These are phyloP conservation scores for Martes martes DNA, from an alignment of 2,113 vertebrate genomes.

Conservation along the genomic window DNA sequence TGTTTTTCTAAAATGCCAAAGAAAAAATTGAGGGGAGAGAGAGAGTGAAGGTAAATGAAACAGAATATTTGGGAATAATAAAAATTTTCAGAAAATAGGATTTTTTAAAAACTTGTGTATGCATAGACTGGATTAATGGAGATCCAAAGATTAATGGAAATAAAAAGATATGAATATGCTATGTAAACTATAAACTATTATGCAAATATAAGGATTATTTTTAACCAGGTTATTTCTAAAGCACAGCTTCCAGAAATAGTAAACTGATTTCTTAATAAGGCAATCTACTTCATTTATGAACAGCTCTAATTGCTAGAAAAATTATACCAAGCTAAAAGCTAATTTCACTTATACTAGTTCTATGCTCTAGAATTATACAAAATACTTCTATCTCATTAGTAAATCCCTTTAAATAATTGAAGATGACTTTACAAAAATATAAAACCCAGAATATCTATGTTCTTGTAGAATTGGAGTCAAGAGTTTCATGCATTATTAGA, in stretches of 20 bases:
- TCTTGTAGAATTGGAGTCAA: not conserved
- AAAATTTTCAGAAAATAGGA: not conserved
- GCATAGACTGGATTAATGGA: not conserved
- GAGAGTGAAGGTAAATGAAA: not conserved
- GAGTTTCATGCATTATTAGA: not conserved
- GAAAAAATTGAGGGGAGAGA: not conserved
- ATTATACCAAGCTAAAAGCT: not conserved
- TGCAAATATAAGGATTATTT: not conserved
- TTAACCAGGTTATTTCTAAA: constrained; percentile 9
- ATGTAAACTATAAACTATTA: not conserved
- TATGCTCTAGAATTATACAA: not conserved
- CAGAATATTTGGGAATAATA: not conserved
- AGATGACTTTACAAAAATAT: not conserved
- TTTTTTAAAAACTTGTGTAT: not conserved
- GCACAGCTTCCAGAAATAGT: not conserved
- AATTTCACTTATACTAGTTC: not conserved
- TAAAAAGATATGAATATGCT: not conserved
- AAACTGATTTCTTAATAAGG: not conserved
- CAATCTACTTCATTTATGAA: not conserved
- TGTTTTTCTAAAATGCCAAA: not conserved
- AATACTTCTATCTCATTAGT: not conserved
- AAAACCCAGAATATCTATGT: not conserved
- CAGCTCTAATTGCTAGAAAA: not conserved
- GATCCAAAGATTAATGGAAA: not conserved
- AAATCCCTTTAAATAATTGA: not conserved